Evolutionary conservation across 2,888 invertebrate genomes (phyloP), one percentile per base, ranked within the genome.

Genomic region (Cynaeus angustus): DNA sequence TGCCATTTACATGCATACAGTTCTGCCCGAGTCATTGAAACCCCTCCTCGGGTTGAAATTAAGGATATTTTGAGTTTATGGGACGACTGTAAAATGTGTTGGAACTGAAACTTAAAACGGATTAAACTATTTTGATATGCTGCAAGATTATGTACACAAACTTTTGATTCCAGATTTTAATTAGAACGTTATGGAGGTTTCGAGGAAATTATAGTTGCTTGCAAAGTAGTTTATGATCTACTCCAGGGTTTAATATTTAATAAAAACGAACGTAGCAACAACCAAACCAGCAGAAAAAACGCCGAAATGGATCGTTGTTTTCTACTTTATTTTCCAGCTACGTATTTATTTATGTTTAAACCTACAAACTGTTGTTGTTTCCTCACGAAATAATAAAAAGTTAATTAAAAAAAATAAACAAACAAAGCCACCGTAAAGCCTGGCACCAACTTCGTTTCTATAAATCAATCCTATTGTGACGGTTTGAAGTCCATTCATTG

Each of bases 101-200:
- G n/a, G 2, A 38, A 30, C 55, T 38, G 12, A 12, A 52, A 55
- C 52, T 52, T 12, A n/a, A 26, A 33, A 55, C 16, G 37, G 41
- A 41, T 5, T 41, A 12, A 41, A 41, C 41, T 41, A 12, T 12
- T 41, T 41, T 41, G 41, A 41, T 41, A 6, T 13, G 6, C 41
- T 33, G 37, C 37, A 7, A 37, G 37, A 37, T 37, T 41, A 41
- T n/a, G 12, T 41, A 45, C n/a, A 28, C 38, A 21, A 50, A 38
- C 50, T 48, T 61, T 50, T 50, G 61, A 37, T 61, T 46, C 12
- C 5, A 16, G 16, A 14, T 14, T 37, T 61, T 50, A 61, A 61
- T 61, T 50, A 61, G 8, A 14, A 37, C 12, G 58, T 56, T 56
- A 38, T 37, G 52, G 38, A 14, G n/a, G n/a, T n/a, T n/a, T n/a